These are phyloP conservation scores for Leptura quadrifasciata DNA, from an alignment of 2,888 invertebrate genomes.

Conservation along the genomic window DNA sequence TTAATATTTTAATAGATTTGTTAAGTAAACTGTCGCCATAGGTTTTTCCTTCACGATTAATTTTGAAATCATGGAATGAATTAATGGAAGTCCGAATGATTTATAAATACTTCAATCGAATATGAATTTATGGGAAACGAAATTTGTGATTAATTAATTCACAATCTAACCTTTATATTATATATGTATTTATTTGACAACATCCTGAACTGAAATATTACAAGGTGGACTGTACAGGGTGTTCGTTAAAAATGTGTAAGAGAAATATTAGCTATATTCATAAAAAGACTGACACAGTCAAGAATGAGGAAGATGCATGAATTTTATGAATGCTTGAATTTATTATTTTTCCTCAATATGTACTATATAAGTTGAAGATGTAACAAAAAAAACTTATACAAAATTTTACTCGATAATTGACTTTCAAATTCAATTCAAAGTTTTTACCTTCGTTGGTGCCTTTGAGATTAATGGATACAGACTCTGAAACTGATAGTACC, in stretches of 20 bases:
- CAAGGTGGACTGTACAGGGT: neutral
- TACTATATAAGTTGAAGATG: too few relatives aligned
- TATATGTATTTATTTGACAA: neutral
- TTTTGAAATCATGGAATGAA: conserved; percentile 1
- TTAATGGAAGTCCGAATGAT: neutral
- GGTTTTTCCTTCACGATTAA: neutral
- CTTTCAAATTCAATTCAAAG: too few relatives aligned
- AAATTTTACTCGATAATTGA: too few relatives aligned
- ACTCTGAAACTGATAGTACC: too few relatives aligned
- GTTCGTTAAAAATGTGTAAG: neutral
- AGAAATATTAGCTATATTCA: too few relatives aligned
- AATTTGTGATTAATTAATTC: conserved; percentile 8
- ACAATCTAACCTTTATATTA: neutral
- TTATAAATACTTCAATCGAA: conserved; percentile 8
- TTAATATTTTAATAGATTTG: conserved; percentile 20
- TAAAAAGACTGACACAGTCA: too few relatives aligned
- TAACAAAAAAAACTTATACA: too few relatives aligned
- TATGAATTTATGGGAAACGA: conserved; percentile 11
- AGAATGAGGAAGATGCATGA: too few relatives aligned
- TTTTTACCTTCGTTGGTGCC: too few relatives aligned
- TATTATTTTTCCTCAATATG: too few relatives aligned
- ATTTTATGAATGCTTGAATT: too few relatives aligned
- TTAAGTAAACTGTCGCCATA: conserved; percentile 13
- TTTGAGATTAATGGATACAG: too few relatives aligned
- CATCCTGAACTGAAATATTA: neutral